A percentile compares a stretch with the other conserved stretches of the same genome.
These are phyloP conservation scores for Osmerus eperlanus DNA, from an alignment of 2,113 vertebrate genomes.

Conservation along the genomic window DNA sequence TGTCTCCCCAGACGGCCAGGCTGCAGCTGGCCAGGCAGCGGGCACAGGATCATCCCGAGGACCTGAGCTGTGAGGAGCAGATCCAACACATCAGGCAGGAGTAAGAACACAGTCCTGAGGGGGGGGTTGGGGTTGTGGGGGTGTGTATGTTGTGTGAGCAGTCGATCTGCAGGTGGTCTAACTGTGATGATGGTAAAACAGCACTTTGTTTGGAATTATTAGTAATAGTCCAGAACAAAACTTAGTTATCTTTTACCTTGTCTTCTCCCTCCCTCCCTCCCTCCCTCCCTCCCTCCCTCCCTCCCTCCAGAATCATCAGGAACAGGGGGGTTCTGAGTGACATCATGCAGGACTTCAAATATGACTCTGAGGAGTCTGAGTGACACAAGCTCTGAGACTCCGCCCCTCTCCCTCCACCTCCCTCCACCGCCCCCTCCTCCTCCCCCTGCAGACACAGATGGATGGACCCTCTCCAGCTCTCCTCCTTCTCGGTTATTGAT, in stretches of 20 bases:
- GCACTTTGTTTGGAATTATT: no score
- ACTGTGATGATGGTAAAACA: no score
- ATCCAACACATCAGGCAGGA: conserved; percentile 80
- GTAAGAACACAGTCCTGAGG: conserved; percentile 61
- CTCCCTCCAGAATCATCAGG: conserved; percentile 86
- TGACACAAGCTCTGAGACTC: conserved; percentile 62
- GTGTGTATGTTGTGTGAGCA: conserved; percentile 22
- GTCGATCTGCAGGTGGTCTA: not conserved
- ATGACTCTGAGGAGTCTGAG: conserved; percentile 88
- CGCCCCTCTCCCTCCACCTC: not conserved
- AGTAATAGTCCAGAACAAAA: no score
- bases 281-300: not conserved
- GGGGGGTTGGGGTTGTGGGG: conserved; percentile 13
- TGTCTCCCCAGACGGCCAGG: conserved; percentile 76
- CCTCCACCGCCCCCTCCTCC: no score
- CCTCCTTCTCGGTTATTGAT: conserved; percentile 13
- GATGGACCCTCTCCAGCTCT: not conserved
- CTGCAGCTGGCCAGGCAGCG: conserved; percentile 84
- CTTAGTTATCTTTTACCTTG: no score
- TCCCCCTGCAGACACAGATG: no score
- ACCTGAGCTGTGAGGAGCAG: conserved; percentile 72
- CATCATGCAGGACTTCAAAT: conserved; percentile 96
- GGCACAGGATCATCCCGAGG: conserved; percentile 79
- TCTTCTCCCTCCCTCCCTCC: not conserved
- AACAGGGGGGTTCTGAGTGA: conserved; percentile 90